phyloP scores from a whole-genome alignment of 2,797 vertebrate genomes.

The Micromesistius poutassou region DNA sequence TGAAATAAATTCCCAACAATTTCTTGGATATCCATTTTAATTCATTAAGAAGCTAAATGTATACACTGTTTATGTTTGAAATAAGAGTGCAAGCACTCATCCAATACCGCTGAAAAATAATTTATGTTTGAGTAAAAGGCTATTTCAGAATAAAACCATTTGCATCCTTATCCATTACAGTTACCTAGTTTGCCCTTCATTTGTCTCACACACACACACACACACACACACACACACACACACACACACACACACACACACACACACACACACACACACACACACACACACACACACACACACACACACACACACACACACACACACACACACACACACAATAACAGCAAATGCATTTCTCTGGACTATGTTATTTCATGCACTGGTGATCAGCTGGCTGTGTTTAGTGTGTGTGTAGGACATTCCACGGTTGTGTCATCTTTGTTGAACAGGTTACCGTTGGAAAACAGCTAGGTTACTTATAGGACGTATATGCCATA shows the following conservation, averaged over 20 bases:
- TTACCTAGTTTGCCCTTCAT: slow-evolving; percentile 3
- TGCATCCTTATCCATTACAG: background rate
- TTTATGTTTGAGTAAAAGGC: background rate
- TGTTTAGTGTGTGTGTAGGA: background rate
- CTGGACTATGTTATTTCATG: background rate
- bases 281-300: background rate
- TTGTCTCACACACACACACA: background rate
- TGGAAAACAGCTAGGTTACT: background rate
- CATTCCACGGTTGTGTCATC: background rate
- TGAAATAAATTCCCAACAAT: background rate
- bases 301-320: background rate
- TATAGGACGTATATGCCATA: background rate
- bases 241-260: too few species aligned
- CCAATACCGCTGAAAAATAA: background rate
- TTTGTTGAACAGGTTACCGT: background rate
- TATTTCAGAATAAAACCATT: background rate
- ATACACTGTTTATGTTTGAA: background rate
- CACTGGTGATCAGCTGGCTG: slow-evolving; percentile 5
- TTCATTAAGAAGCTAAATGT: background rate
- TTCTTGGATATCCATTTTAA: background rate
- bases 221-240: too few species aligned
- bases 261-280: background rate
- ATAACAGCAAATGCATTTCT: background rate
- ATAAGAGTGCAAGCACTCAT: background rate
- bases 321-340: background rate